Evolutionary conservation across 2,888 invertebrate species (phyloP).

Genomic region (Chrysopilus asiliformis): DNA sequence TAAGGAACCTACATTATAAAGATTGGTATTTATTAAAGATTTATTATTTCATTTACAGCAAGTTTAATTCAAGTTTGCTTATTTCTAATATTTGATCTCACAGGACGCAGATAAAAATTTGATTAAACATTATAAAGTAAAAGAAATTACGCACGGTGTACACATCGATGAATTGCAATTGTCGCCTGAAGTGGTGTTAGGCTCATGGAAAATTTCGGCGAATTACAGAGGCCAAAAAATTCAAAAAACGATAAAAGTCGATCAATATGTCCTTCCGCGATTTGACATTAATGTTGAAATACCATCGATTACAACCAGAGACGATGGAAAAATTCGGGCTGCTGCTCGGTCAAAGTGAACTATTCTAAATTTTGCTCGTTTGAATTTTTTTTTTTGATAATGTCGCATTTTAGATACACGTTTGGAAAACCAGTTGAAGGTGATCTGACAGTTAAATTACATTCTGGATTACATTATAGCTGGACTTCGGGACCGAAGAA

Average conservation of each 20-base stretch:
- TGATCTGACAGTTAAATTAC: slow-evolving; percentile 69
- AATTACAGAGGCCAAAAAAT: slow-evolving; percentile 40
- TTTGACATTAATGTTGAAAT: slow-evolving; percentile 78
- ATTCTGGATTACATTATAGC: slow-evolving; percentile 42
- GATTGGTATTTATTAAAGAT: too few species aligned
- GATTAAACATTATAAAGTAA: slow-evolving; percentile 65
- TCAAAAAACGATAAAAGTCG: slow-evolving; percentile 47
- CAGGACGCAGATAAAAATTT: slow-evolving; percentile 65
- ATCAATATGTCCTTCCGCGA: slow-evolving; percentile 86
- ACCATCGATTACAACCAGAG: slow-evolving; percentile 68
- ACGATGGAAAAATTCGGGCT: slow-evolving; percentile 62
- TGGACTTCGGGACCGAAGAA: slow-evolving; percentile 33
- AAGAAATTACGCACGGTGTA: slow-evolving; percentile 56
- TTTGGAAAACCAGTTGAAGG: slow-evolving; percentile 80
- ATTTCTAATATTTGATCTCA: too few species aligned
- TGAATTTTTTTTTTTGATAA: not conserved
- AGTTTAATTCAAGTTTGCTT: too few species aligned
- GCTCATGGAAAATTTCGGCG: slow-evolving; percentile 74
- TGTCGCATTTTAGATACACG: slow-evolving; percentile 46
- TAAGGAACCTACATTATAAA: too few species aligned
- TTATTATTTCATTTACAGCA: too few species aligned
- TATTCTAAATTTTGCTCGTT: not conserved
- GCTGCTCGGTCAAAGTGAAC: slow-evolving; percentile 77
- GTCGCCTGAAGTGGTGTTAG: slow-evolving; percentile 71
- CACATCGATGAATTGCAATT: slow-evolving; percentile 61